Evolutionary conservation across 2,888 invertebrate species (phyloP), one percentile per base, ranked within the genome.

Genomic region (Seira ritae): DNA sequence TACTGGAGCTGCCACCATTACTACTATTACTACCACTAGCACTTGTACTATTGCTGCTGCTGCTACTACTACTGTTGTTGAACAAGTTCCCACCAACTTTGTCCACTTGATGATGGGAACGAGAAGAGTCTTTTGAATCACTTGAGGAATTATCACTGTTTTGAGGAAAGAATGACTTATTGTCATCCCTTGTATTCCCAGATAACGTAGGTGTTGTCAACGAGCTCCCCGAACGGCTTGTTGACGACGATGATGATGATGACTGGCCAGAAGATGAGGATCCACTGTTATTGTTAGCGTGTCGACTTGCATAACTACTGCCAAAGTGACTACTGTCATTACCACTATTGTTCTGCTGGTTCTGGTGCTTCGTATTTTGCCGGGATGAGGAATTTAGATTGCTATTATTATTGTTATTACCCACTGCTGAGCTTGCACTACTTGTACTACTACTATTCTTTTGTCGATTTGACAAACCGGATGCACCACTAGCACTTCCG

Each of bases 81-180:
- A 23, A 60, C 37, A 8, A 37, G 46, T 46, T 20, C 46, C 17
- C 50, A 50, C 50, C 50, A 50, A 37, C 60, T 74, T 72, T 73
- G 62, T 74, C 69, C 17, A 65, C 66, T 67, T 37, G 62, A 68
- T 71, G 72, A 50, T 37, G 50, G 12, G 50, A 50, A 50, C 50
- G 50, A 3, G 12, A 50, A 50, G 50, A 67, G 68, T 67, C 66
- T 55, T 82, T 82, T 17, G 62, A 68, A 72, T 82, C 76, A 76
- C 81, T 82, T 72, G 70, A 50, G 12, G 50, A 76, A 42, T 71
- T 82, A 82, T 82, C 81, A 76, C 72, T 76, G 67, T 71, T 76
- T 72, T 71, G 81, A 10, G 76, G 17, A 62, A 67, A 60, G 31
- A 31, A 19, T 23, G 80, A 70, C 31, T 50, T 50, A 50, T 66